Evolutionary conservation across 2,113 vertebrate genomes (phyloP).

Genomic region (Actenoides hombroni): DNA sequence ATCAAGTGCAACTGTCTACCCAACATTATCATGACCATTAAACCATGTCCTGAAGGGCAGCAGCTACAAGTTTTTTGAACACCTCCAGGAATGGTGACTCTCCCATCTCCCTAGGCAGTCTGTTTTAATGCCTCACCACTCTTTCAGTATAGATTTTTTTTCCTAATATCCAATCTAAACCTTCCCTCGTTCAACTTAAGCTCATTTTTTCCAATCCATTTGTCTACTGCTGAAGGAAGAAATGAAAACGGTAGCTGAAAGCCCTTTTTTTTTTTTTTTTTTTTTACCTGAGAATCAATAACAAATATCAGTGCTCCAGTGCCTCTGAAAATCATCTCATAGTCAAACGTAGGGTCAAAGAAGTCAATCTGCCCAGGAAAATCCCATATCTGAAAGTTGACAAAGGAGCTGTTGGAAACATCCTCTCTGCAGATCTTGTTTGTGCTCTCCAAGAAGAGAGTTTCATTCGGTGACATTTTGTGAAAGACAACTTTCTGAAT

Average conservation of each 20-base stretch:
- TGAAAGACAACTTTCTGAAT: slow-evolving; percentile 97
- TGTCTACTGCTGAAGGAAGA: neutral
- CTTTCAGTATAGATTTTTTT: too few relatives aligned
- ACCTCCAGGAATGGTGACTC: too few relatives aligned
- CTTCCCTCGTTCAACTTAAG: too few relatives aligned
- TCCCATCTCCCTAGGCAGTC: too few relatives aligned
- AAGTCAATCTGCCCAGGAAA: slow-evolving; percentile 95
- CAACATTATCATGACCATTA: too few relatives aligned
- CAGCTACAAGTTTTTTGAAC: too few relatives aligned
- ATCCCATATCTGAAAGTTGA: slow-evolving; percentile 96
- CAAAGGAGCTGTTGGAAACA: slow-evolving; percentile 92
- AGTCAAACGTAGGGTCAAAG: slow-evolving; percentile 92
- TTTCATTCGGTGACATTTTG: slow-evolving; percentile 94
- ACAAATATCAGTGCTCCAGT: slow-evolving; percentile 92
- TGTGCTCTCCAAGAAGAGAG: slow-evolving; percentile 91
- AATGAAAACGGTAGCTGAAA: neutral
- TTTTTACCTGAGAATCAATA: slow-evolving; percentile 90
- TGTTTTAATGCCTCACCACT: too few relatives aligned
- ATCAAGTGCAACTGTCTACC: too few relatives aligned
- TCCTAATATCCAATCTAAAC: too few relatives aligned
- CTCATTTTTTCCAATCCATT: neutral
- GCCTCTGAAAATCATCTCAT: slow-evolving; percentile 94
- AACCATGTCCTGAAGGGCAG: too few relatives aligned
- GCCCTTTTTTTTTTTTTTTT: neutral
- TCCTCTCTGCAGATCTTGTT: slow-evolving; percentile 94